Conservation (phyloP, 2,797 vertebrate genomes). For the Premnoplex brunnescens region DNA sequence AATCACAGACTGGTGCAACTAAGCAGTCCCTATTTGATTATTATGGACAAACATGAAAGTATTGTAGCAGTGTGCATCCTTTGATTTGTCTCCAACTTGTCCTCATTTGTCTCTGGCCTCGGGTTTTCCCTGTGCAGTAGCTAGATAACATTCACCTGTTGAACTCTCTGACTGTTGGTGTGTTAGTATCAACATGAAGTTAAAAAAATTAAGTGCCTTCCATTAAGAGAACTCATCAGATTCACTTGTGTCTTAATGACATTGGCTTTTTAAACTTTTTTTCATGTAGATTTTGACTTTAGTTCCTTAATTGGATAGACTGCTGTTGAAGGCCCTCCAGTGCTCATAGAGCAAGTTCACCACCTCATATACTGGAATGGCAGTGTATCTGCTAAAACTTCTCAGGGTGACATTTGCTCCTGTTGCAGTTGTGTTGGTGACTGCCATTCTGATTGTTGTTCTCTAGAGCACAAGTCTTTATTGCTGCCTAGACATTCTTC, state of each 20-base stretch:
- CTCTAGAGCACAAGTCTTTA: background rate
- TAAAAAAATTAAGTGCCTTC: background rate
- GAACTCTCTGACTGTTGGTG: background rate
- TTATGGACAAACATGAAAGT: background rate
- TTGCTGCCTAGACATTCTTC: background rate
- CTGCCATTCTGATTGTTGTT: background rate
- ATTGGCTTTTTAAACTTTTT: background rate
- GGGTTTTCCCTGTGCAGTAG: background rate
- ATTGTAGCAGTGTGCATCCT: background rate
- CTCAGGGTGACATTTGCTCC: background rate
- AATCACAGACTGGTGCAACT: background rate
- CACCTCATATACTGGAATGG: background rate
- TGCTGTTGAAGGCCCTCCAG: background rate
- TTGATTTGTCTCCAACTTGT: background rate
- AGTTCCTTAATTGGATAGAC: background rate
- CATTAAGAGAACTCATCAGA: background rate
- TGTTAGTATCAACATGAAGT: background rate
- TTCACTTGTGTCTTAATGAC: background rate
- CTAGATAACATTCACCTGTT: background rate
- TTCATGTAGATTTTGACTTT: background rate
- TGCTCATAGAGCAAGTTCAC: background rate
- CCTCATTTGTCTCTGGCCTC: background rate
- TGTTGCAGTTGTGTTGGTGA: background rate
- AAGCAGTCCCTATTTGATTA: background rate
- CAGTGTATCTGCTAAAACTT: background rate